A percentile compares a stretch with the other conserved stretches of the same genome.
phyloP scores from a whole-genome alignment of 2,113 vertebrate species.

The Hydrochoerus hydrochaeris region DNA sequence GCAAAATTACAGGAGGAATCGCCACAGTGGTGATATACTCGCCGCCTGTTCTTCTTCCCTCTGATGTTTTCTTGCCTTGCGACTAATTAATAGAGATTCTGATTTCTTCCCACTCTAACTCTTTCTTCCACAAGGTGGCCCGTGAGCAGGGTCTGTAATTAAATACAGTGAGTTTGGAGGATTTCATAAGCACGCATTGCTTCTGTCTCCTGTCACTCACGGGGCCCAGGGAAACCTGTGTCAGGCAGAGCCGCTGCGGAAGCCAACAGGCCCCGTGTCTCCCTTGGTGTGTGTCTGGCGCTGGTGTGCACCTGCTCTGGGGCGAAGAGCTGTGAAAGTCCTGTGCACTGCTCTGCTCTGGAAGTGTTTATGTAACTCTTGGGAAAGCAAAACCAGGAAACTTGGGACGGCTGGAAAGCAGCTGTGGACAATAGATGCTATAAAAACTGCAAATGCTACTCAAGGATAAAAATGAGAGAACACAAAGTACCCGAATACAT shows the following conservation, averaged over 20 bases:
- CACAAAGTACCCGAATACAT: background rate
- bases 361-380: background rate
- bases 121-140: background rate
- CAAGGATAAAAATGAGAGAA: background rate
- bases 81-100: background rate
- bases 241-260: background rate
- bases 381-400: background rate
- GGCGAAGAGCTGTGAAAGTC: background rate
- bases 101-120: background rate
- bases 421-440: background rate
- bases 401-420: background rate
- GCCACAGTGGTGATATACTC: background rate
- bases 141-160: background rate
- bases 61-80: constrained; percentile 2
- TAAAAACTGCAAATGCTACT: background rate
- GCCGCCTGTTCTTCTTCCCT: background rate
- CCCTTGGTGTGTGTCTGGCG: background rate
- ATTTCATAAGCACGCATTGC: background rate
- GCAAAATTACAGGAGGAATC: background rate
- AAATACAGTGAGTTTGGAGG: background rate
- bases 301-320: no score
- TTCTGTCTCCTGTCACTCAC: background rate
- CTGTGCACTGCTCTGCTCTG: background rate
- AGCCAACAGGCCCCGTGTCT: background rate
- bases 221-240: background rate